Evolutionary conservation across 2,888 invertebrate genomes (phyloP).

Genomic region (Acrobasis suavella): DNA sequence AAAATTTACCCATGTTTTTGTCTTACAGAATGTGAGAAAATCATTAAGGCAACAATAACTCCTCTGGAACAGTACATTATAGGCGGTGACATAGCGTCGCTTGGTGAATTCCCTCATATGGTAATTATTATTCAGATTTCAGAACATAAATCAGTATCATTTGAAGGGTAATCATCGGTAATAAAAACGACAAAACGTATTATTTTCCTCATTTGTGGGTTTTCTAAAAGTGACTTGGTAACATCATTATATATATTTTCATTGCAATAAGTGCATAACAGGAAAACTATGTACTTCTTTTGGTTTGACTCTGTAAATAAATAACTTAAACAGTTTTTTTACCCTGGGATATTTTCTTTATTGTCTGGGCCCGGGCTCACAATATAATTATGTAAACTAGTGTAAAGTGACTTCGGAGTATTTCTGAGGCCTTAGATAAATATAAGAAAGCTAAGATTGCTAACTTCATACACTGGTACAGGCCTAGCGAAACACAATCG

Average conservation of each 20-base stretch:
- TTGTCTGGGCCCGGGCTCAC: too few species aligned
- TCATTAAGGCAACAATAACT: conserved; percentile 46
- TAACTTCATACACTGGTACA: too few species aligned
- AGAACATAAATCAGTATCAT: conserved; percentile 9
- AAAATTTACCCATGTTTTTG: neutral
- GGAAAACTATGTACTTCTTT: neutral
- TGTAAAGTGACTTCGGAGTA: too few species aligned
- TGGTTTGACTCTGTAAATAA: neutral
- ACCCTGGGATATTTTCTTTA: too few species aligned
- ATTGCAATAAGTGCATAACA: neutral
- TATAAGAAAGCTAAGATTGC: too few species aligned
- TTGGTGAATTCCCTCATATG: conserved; percentile 74
- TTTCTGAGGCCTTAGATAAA: too few species aligned
- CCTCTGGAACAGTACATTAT: conserved; percentile 62
- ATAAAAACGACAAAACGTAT: neutral
- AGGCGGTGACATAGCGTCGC: conserved; percentile 58
- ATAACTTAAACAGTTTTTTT: too few species aligned
- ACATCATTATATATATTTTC: too few species aligned
- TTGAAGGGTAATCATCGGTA: neutral
- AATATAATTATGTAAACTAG: too few species aligned
- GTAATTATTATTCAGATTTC: conserved; percentile 41
- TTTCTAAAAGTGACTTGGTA: neutral
- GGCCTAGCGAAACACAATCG: too few species aligned
- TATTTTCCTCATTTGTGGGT: neutral
- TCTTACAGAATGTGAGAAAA: conserved; percentile 68